Percentiles rank a stretch among this genome's conserved stretches.
These are phyloP conservation scores for Teleogryllus occipitalis DNA, from an alignment of 1,140 invertebrate genomes.

Conservation along the genomic window DNA sequence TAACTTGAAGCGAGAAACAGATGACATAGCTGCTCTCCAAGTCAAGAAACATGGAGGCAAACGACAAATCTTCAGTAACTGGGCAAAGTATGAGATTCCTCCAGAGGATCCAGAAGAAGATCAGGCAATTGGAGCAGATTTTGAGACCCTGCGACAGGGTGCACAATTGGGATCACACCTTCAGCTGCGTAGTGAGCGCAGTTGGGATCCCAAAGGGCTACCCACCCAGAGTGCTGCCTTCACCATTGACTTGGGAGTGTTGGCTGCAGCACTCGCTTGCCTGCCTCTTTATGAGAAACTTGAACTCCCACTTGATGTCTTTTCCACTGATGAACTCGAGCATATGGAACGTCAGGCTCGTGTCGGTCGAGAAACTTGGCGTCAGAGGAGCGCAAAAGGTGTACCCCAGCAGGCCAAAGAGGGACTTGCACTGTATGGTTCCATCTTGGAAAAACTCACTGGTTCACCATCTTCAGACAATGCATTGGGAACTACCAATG, in stretches of 20 bases:
- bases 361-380: background rate
- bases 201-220: conserved; percentile 9
- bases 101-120: background rate
- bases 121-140: conserved; percentile 5
- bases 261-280: conserved; percentile 9
- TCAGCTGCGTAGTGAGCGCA: conserved; percentile 10
- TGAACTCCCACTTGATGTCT: conserved; percentile 8
- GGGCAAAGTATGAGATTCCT: conserved; percentile 9
- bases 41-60: conserved; percentile 4
- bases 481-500: too few relatives aligned
- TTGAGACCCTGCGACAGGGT: background rate
- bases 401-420: background rate
- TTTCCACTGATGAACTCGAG: background rate
- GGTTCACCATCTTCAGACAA: too few relatives aligned
- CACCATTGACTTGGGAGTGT: background rate
- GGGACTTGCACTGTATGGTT: background rate
- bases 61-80: conserved; percentile 19
- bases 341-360: background rate
- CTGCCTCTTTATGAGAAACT: conserved; percentile 12
- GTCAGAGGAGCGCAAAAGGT: background rate
- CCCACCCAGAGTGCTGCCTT: background rate
- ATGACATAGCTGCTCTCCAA: conserved; percentile 13
- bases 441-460: background rate
- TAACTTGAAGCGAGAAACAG: conserved; percentile 16
- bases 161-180: conserved; percentile 10